Base-by-base conservation (phyloP, 2,113 vertebrate genomes). In the Hippoglossus stenolepis region DNA sequence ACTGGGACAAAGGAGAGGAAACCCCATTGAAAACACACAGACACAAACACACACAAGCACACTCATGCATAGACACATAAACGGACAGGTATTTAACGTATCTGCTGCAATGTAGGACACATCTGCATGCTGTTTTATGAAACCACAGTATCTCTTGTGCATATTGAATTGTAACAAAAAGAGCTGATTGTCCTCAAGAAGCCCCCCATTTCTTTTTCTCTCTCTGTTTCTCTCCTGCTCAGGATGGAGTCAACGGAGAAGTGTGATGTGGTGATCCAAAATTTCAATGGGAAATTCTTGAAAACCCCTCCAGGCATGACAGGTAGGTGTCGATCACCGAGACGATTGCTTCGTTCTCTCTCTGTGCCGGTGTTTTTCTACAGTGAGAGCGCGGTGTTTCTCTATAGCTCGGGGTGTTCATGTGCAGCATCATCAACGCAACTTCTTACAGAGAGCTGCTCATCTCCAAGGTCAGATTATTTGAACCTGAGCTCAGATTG, bases 231-330 rank as follows among this genome's bases (percentile, higher is more conserved):
- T 74, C 18, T 75, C 26, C 70, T 38, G 47, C 1, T 56, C 85
- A 94, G 93, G 91, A 97, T 97, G 96, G 96, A 97, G 89, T 97
- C 96, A 54, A 97, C 96, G 14, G 96, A 97, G 92, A 97, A 96
- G 91, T 97, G 96, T 49, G 96, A 97, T 70, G 96, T 96, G 66
- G 94, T 97, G 88, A 97, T 97, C 91, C 95, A 95, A 87, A 96
- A 97, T 92, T 97, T 97, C 91, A 97, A 97, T 23, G 96, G 96
- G 56, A 97, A 97, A 91, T 97, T 96, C 84, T 93, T 97, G 86
- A 97, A 97, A 94, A 97, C 94, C n/a, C 96, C 96, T 72, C 96
- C 96, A 71, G 96, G 96, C 87, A 95, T 97, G 81, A 95, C 96
- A 94, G 96, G 96, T 97, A 91, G 53, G 90, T 83, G 68, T 81